Evolutionary conservation across 2,797 vertebrate genomes (phyloP), one percentile per base, ranked within the genome.

Genomic region (Chelon auratus): DNA sequence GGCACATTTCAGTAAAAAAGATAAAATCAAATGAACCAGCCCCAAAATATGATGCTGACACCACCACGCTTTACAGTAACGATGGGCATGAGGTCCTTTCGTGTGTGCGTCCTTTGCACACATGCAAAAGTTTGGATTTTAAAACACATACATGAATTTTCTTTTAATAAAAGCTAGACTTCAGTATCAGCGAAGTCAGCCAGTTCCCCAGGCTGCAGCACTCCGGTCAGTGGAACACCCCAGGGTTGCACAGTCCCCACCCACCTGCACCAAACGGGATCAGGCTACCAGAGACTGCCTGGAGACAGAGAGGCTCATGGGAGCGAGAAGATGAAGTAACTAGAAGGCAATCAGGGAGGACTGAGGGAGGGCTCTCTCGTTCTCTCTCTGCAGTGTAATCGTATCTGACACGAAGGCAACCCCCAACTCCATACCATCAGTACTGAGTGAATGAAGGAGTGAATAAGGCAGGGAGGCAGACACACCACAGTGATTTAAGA

Each of bases 371-470:
- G 8, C n/a, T 4, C 7, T 40, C 26, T 51, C 36, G 24, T 39
- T 64, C 14, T 82, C 47, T 33, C 47, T 64, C 79, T 82, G 85
- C 82, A 83, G 83, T 78, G 79, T 81, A 84, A 85, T 85, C 45
- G 39, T 68, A 86, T 80, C 61, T 65, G 14, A 43, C 14, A 63
- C 64, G 36, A 54, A 79, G 61, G 62, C 59, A 63, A 72, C 51
- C 66, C 39, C 61, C 54, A 9, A 20, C 64, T 58, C 51, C 72
- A 12, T 69, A 26, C 30, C 45, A 42, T 72, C 54, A 68, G 50
- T 55, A 63, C 17, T 52, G 33, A 71, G 18, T 48, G 36, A 67
- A 6, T 14, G 5, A 63, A 2, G 13, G 24, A 69, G 20, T 42
- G 10, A 52, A 26, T 10, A 22, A 45, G 43, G 39, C 9, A 14